Percentiles rank a stretch among this genome's conserved stretches.
These are phyloP conservation scores for Darevskia mixta DNA, from an alignment of 2,797 vertebrate species.

Conservation along the genomic window DNA sequence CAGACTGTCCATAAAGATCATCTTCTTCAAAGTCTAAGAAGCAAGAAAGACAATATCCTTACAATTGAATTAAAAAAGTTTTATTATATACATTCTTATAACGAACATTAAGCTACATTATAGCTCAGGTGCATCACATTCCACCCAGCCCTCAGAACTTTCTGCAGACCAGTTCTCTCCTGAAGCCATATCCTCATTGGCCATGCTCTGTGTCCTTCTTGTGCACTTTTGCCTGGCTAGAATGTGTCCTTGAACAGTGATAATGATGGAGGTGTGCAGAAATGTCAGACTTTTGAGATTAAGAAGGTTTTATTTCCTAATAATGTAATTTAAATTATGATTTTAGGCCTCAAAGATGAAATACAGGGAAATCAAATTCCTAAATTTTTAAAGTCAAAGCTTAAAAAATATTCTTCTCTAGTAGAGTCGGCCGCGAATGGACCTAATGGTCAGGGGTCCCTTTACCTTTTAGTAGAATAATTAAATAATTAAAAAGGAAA, in stretches of 20 bases:
- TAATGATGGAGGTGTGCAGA: no score
- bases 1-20: conserved; percentile 95
- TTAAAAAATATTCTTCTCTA: background rate
- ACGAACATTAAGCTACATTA: background rate
- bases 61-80: conserved; percentile 39
- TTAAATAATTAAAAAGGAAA: background rate
- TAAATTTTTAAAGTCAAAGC: background rate
- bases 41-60: conserved; percentile 39
- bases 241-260: no score
- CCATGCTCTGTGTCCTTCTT: no score
- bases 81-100: conserved; percentile 1
- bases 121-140: background rate
- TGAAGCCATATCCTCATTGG: no score
- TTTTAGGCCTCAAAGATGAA: background rate
- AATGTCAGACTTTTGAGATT: no score
- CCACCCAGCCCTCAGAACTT: no score
- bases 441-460: no score
- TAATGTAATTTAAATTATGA: background rate
- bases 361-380: background rate
- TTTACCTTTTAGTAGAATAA: no score
- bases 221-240: no score
- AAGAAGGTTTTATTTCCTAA: no score
- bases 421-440: no score
- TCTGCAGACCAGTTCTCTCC: no score
- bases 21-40: conserved; percentile 95